Conservation (phyloP, 1,140 invertebrate genomes). For the Drosophila gunungcola region DNA sequence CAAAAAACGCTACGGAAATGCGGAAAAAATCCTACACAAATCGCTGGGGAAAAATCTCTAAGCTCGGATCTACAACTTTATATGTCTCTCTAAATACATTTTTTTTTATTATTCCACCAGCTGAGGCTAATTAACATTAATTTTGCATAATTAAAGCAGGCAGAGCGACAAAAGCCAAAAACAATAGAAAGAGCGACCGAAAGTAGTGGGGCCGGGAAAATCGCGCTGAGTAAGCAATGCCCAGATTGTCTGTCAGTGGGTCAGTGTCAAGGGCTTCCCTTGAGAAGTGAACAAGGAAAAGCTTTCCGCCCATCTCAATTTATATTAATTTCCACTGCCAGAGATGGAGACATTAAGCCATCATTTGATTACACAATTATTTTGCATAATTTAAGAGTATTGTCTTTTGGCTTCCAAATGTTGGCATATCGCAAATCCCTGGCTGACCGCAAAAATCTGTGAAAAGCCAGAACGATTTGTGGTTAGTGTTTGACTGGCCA, state of each 20-base stretch:
- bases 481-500: slow-evolving; percentile 3
- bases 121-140: slow-evolving; percentile 80
- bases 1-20: slow-evolving; percentile 24
- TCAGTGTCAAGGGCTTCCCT: slow-evolving; percentile 42
- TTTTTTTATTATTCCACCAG: slow-evolving; percentile 56
- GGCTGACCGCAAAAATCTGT: slow-evolving; percentile 10
- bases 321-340: slow-evolving; percentile 38
- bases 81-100: slow-evolving; percentile 16
- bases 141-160: slow-evolving; percentile 78
- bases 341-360: slow-evolving; percentile 17
- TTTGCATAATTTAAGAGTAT: slow-evolving; percentile 40
- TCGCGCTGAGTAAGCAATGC: slow-evolving; percentile 3
- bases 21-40: slow-evolving; percentile 34
- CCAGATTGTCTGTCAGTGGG: slow-evolving; percentile 30
- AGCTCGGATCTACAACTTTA: slow-evolving; percentile 29
- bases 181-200: slow-evolving; percentile 36
- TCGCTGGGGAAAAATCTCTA: slow-evolving; percentile 40
- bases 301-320: slow-evolving; percentile 31
- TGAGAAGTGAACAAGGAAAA: slow-evolving; percentile 25
- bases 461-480: slow-evolving; percentile 23
- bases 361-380: slow-evolving; percentile 47
- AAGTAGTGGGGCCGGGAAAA: slow-evolving; percentile 1
- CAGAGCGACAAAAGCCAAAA: slow-evolving; percentile 36
- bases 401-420: slow-evolving; percentile 7
- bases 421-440: slow-evolving; percentile 18